Evolutionary conservation across 2,888 invertebrate species (phyloP).

Genomic region (Dromius quadrimaculatus): DNA sequence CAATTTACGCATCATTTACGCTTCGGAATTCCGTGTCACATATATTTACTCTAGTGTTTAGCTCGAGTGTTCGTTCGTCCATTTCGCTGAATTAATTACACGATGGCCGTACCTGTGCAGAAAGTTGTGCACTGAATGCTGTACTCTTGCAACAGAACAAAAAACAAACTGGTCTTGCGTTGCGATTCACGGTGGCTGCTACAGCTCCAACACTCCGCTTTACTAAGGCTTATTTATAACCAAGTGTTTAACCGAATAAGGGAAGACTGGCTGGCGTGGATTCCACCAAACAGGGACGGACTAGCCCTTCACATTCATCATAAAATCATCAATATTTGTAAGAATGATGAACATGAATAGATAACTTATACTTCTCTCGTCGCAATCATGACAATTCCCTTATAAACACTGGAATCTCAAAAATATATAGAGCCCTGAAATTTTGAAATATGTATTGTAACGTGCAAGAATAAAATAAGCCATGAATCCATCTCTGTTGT

Average conservation of each 20-base stretch:
- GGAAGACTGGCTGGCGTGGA: constrained; percentile 57
- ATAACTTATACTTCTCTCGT: too few relatives aligned
- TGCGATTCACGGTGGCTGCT: constrained; percentile 1
- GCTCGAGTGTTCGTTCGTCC: constrained; percentile 7
- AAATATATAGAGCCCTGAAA: too few relatives aligned
- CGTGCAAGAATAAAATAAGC: too few relatives aligned
- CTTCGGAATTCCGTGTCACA: neutral
- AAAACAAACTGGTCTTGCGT: constrained; percentile 29
- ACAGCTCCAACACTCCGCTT: constrained; percentile 3
- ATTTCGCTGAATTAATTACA: constrained; percentile 42
- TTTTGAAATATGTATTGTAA: too few relatives aligned
- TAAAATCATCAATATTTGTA: too few relatives aligned
- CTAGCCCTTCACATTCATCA: constrained; percentile 11
- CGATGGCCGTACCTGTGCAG: neutral
- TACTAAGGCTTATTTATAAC: constrained; percentile 56
- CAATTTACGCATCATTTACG: neutral
- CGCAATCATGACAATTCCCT: too few relatives aligned
- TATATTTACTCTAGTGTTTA: neutral
- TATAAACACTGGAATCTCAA: too few relatives aligned
- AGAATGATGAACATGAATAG: too few relatives aligned
- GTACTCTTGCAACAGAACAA: constrained; percentile 11
- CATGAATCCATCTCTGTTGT: too few relatives aligned
- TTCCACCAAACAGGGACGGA: constrained; percentile 24
- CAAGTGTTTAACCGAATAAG: constrained; percentile 58
- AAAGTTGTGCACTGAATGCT: constrained; percentile 9